A percentile compares a stretch with the other conserved stretches of the same genome.
These are phyloP conservation scores for Oreamnos americanus DNA, from an alignment of 2,113 vertebrate species.

Conservation along the genomic window DNA sequence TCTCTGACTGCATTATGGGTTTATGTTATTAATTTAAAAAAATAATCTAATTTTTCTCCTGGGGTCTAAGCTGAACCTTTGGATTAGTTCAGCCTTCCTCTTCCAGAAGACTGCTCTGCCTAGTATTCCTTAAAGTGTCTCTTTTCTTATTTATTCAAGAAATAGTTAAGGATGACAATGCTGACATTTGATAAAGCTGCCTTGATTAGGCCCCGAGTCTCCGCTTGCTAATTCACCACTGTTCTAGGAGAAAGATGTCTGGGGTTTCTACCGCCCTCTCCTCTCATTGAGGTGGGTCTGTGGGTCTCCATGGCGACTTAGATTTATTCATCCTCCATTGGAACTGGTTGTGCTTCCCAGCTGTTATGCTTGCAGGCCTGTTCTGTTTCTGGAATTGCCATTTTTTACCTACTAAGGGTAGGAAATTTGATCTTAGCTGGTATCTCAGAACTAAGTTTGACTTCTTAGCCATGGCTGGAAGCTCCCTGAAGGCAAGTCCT, in stretches of 20 bases:
- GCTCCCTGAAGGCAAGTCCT: neutral
- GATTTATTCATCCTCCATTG: neutral
- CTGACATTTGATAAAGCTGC: neutral
- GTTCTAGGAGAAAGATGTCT: neutral
- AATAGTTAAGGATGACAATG: slow-evolving; percentile 20
- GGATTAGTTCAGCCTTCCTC: neutral
- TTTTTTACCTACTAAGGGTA: neutral
- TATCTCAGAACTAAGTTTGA: neutral
- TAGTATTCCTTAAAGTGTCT: slow-evolving; percentile 47
- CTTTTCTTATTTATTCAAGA: slow-evolving; percentile 40
- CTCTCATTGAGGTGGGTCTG: neutral
- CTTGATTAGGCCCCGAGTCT: neutral
- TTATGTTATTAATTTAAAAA: neutral
- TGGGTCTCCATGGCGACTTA: neutral
- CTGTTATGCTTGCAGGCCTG: neutral
- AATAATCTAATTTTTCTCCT: neutral
- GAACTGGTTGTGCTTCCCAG: neutral
- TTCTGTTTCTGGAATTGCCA: neutral
- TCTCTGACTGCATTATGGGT: neutral
- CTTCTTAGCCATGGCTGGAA: neutral
- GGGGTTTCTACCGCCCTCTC: neutral
- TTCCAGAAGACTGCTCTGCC: slow-evolving; percentile 23
- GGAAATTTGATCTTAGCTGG: neutral
- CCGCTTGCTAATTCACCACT: neutral
- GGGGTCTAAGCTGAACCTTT: neutral